Percentiles rank a stretch among this genome's conserved stretches.
Evolutionary conservation across 2,797 vertebrate genomes (phyloP).

Genomic region (Threskiornis aethiopicus): DNA sequence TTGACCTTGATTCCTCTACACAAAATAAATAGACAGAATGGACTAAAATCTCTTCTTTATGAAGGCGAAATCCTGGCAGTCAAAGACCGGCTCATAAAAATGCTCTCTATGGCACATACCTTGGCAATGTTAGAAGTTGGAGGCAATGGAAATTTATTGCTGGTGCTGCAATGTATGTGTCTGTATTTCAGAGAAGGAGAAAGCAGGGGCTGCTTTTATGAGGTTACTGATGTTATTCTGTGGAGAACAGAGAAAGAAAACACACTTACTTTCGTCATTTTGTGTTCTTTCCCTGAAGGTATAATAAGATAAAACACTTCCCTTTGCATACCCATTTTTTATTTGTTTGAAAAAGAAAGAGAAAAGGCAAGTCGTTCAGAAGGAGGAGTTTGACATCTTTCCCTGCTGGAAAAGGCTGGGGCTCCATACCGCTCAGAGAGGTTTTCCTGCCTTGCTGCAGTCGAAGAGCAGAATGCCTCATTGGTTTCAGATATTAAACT

Average conservation of each 20-base stretch:
- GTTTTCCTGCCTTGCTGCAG: constrained; percentile 40
- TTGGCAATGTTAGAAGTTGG: constrained; percentile 47
- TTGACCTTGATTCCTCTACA: constrained; percentile 77
- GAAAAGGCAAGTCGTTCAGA: neutral
- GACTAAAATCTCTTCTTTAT: constrained; percentile 78
- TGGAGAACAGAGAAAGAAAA: constrained; percentile 49
- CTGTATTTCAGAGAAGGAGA: constrained; percentile 59
- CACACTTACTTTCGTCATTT: neutral
- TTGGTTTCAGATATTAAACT: constrained; percentile 82
- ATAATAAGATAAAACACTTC: constrained; percentile 49
- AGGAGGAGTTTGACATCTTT: constrained; percentile 17
- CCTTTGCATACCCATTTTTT: constrained; percentile 51
- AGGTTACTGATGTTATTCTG: constrained; percentile 56
- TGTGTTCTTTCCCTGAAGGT: constrained; percentile 41
- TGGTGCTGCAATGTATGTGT: constrained; percentile 8
- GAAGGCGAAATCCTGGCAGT: constrained; percentile 74
- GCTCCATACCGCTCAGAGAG: neutral
- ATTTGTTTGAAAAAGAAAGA: constrained; percentile 53
- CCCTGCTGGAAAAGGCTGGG: constrained; percentile 11
- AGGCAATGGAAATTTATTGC: constrained; percentile 67
- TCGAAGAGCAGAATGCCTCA: constrained; percentile 74
- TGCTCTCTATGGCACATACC: constrained; percentile 61
- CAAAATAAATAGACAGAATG: constrained; percentile 79
- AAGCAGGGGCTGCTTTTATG: constrained; percentile 60
- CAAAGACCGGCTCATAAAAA: constrained; percentile 72